Conservation (phyloP, 2,888 invertebrate genomes). For the Xylota segnis region DNA sequence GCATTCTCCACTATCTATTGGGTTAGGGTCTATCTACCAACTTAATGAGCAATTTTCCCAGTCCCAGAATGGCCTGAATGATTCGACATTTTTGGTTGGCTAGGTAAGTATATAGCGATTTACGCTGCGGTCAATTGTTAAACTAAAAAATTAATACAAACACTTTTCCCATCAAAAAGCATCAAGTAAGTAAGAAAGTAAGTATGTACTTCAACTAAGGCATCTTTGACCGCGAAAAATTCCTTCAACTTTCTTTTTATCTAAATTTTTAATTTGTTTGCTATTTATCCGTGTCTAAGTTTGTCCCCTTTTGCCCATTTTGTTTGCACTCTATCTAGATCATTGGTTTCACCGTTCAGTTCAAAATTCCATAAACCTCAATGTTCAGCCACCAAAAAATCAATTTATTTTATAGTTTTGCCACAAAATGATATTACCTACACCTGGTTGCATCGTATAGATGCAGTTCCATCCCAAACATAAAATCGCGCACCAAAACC, state of each 20-base stretch:
- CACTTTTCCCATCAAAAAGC: no score
- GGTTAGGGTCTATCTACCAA: no score
- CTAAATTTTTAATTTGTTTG: background rate
- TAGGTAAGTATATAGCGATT: no score
- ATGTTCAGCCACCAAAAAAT: conserved; percentile 74
- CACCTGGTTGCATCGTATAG: conserved; percentile 43
- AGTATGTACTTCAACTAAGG: background rate
- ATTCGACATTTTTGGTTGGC: no score
- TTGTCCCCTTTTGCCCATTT: conserved; percentile 8
- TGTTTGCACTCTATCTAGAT: conserved; percentile 52
- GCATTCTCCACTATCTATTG: no score
- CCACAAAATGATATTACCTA: conserved; percentile 64
- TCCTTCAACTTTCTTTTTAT: conserved; percentile 30
- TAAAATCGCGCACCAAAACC: conserved; percentile 60
- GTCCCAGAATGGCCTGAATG: no score
- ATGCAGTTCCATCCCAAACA: conserved; percentile 40
- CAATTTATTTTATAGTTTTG: conserved; percentile 59
- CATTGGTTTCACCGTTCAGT: conserved; percentile 64
- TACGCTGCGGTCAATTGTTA: no score
- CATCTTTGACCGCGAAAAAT: conserved; percentile 5
- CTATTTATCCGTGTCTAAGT: conserved; percentile 9
- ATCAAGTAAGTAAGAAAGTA: no score
- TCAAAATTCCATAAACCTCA: conserved; percentile 63
- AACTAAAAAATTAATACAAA: no score
- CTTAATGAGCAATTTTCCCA: no score